These are phyloP conservation scores for Drosophila cognata DNA, from an alignment of 2,888 invertebrate genomes.

Conservation along the genomic window DNA sequence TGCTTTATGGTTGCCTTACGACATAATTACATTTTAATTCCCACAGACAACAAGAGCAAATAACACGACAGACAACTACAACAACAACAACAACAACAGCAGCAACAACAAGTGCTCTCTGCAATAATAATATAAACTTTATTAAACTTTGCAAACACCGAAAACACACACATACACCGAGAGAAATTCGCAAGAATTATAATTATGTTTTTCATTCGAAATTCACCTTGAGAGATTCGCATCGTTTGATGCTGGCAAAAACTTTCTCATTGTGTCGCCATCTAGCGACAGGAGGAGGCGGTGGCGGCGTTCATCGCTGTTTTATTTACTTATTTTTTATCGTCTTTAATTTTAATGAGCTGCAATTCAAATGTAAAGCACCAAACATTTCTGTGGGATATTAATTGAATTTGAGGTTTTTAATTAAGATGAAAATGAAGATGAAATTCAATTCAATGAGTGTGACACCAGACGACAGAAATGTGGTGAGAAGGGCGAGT, in stretches of 20 bases:
- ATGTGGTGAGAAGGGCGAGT: neutral
- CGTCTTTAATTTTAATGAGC: conserved; percentile 73
- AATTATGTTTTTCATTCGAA: conserved; percentile 79
- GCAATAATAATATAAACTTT: conserved; percentile 68
- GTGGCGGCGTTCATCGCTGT: neutral
- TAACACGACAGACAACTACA: conserved; percentile 55
- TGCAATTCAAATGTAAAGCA: conserved; percentile 61
- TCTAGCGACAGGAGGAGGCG: conserved; percentile 27
- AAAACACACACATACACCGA: conserved; percentile 12
- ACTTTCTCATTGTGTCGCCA: conserved; percentile 63
- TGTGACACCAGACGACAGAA: neutral
- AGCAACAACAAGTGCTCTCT: conserved; percentile 27
- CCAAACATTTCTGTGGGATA: conserved; percentile 33
- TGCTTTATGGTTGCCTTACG: conserved; percentile 46
- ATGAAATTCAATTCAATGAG: conserved; percentile 50
- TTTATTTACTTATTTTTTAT: conserved; percentile 36
- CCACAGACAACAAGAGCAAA: conserved; percentile 60
- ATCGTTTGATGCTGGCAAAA: conserved; percentile 37
- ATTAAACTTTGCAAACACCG: conserved; percentile 56
- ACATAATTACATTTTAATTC: conserved; percentile 80
- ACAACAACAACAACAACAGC: conserved; percentile 28
- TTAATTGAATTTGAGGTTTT: conserved; percentile 68
- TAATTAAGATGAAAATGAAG: conserved; percentile 60
- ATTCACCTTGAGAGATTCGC: conserved; percentile 70
- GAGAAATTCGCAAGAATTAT: conserved; percentile 75